Base-by-base conservation (phyloP, 2,113 vertebrate genomes). In the Phyllopteryx taeniolatus region DNA sequence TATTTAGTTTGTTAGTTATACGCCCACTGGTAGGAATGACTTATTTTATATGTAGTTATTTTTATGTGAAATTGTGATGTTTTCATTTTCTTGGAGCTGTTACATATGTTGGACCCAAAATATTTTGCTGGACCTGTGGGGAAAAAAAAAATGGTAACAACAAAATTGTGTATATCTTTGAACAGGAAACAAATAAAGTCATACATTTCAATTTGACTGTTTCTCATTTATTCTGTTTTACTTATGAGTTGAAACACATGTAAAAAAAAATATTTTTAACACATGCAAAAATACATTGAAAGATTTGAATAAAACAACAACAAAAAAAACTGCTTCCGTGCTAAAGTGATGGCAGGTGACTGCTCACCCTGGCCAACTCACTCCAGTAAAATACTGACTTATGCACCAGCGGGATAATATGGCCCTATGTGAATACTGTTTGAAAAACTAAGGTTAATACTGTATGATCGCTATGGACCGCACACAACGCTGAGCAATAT, bases 161-260 rank as follows among this genome's bases (percentile, higher is more conserved):
- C 33, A 70, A 68, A 72, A 71, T 78, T 91, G 84, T 96, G 95
- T 93, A 94, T 94, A 94, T 85, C 89, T 57, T 56, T 69, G 92
- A 93, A 91, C 53, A 74, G 61, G 66, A 73, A 68, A 83, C 64
- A 84, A 91, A 91, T 91, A 96, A 96, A 95, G 81, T 89, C 93
- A 86, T 94, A 91, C 90, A 93, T 94, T 92, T 88, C 70, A 91
- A 79, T 76, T 68, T 46, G 44, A 75, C 2, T 80, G 51, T 65
- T 79, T 12, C 63, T 65, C 12, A 27, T 44, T 65, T 59, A 35
- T 60, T 61, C 20, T 61, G 31, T 35, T 33, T 35, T 31, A 35
- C 17, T 17, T 17, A 17, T 17, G 59, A 35, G 31, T 35, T 61
- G 31, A 60, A n/a, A 15, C 27, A 3, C 27, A 60, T 61, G 31